A percentile compares a stretch with the other conserved stretches of the same genome.
phyloP scores from a whole-genome alignment of 35 echinoderm and acorn worm species.

The Heliocidaris erythrogramma region DNA sequence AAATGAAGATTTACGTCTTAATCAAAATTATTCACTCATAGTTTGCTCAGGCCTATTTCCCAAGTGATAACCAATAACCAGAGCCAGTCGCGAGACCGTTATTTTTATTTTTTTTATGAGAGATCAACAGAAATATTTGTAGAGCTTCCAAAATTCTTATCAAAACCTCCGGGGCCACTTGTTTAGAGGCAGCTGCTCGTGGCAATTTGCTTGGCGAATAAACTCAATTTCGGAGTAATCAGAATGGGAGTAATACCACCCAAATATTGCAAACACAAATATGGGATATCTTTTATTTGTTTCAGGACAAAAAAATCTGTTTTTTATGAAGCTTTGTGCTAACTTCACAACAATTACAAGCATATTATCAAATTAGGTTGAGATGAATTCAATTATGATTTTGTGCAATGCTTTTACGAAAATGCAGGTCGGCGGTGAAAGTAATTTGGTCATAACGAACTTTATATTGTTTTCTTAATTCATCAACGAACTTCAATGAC shows the following conservation, averaged over 20 bases:
- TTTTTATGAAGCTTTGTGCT: not conserved
- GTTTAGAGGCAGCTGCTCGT: conserved; percentile 1
- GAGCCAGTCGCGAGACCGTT: not conserved
- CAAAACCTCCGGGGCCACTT: conserved; percentile 6
- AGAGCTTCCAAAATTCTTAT: not conserved
- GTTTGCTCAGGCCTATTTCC: not conserved
- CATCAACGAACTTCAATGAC: too few species aligned
- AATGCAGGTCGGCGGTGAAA: not conserved
- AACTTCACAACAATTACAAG: not conserved
- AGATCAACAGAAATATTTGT: not conserved
- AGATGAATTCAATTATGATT: too few species aligned
- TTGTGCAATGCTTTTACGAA: too few species aligned
- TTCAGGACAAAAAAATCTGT: not conserved
- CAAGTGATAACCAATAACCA: not conserved
- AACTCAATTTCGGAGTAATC: conserved; percentile 38
- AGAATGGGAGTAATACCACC: not conserved
- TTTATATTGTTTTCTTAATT: too few species aligned
- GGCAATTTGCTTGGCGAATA: conserved; percentile 34
- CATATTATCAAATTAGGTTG: not conserved
- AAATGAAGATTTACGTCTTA: conserved; percentile 4
- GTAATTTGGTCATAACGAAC: not conserved
- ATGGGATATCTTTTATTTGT: not conserved
- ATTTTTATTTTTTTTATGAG: not conserved
- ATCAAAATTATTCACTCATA: not conserved
- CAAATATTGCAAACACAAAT: not conserved